Percentiles rank a stretch among this genome's conserved stretches.
Evolutionary conservation across 1,140 invertebrate genomes (phyloP).

Genomic region (Pogonognathellus flavescens): DNA sequence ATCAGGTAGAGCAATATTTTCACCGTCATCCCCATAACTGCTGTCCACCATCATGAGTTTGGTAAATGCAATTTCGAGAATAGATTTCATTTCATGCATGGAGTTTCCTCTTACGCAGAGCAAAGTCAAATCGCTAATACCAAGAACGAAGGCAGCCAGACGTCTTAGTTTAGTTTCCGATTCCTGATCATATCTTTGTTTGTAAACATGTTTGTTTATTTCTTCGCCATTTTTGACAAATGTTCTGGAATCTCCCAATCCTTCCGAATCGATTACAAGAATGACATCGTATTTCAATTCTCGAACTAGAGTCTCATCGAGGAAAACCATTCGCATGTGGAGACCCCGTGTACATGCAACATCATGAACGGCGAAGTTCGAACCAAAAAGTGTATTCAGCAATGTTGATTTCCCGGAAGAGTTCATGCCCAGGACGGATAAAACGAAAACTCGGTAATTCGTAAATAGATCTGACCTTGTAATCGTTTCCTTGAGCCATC

Average conservation of each 20-base stretch:
- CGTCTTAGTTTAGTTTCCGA: slow-evolving; percentile 27
- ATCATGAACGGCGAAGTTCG: slow-evolving; percentile 53
- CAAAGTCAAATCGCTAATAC: slow-evolving; percentile 53
- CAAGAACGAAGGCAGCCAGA: slow-evolving; percentile 46
- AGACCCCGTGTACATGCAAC: slow-evolving; percentile 49
- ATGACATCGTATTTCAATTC: slow-evolving; percentile 18
- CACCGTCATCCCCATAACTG: not conserved
- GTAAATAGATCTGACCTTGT: not conserved
- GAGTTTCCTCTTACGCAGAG: slow-evolving; percentile 29
- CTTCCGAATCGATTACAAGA: slow-evolving; percentile 52
- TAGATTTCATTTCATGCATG: slow-evolving; percentile 36
- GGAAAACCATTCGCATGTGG: slow-evolving; percentile 47
- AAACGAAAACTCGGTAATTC: slow-evolving; percentile 42
- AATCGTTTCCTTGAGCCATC: slow-evolving; percentile 16
- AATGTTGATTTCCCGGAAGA: slow-evolving; percentile 55
- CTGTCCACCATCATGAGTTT: slow-evolving; percentile 3
- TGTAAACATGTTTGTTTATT: not conserved
- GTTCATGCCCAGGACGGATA: slow-evolving; percentile 37
- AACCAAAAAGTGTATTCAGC: slow-evolving; percentile 52
- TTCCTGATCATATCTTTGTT: slow-evolving; percentile 9
- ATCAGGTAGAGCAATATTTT: not conserved
- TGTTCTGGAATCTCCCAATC: not conserved
- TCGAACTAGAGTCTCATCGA: slow-evolving; percentile 22
- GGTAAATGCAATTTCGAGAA: slow-evolving; percentile 35
- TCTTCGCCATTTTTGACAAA: not conserved